Conservation (phyloP, 1,140 invertebrate genomes). For the Acromyrmex heyeri region DNA sequence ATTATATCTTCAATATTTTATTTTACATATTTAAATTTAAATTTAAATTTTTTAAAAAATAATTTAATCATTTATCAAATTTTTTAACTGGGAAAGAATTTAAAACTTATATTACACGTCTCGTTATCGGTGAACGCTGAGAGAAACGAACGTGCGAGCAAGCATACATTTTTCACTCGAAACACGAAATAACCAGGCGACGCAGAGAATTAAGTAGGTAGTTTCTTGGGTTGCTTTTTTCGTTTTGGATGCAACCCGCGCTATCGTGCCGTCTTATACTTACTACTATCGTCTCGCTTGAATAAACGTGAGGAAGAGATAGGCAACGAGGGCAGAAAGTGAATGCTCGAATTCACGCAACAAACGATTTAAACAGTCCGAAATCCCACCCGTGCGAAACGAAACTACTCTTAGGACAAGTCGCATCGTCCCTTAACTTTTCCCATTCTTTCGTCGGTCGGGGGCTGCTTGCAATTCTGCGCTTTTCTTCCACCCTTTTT, state of each 20-base stretch:
- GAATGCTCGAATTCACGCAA: slow-evolving; percentile 63
- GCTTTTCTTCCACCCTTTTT: slow-evolving; percentile 24
- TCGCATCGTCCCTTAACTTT: slow-evolving; percentile 69
- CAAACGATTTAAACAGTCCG: slow-evolving; percentile 70
- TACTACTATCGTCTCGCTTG: slow-evolving; percentile 28
- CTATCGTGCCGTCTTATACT: not conserved
- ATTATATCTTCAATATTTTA: not conserved
- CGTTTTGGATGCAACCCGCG: slow-evolving; percentile 40
- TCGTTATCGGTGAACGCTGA: slow-evolving; percentile 20
- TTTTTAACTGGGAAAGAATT: not conserved
- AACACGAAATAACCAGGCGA: slow-evolving; percentile 56
- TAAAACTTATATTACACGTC: not conserved
- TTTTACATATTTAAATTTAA: not conserved
- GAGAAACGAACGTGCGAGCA: slow-evolving; percentile 19
- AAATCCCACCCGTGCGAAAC: slow-evolving; percentile 10
- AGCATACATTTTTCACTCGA: slow-evolving; percentile 59
- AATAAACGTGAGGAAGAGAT: not conserved
- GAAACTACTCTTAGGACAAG: slow-evolving; percentile 34
- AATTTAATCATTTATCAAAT: slow-evolving; percentile 21
- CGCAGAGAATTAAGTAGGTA: slow-evolving; percentile 61
- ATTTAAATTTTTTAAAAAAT: not conserved
- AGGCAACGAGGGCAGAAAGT: not conserved
- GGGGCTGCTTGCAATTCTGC: slow-evolving; percentile 56
- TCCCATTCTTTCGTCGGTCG: slow-evolving; percentile 68
- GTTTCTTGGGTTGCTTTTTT: slow-evolving; percentile 35